Percentiles rank a stretch among this genome's conserved stretches.
Evolutionary conservation across 2,888 invertebrate genomes (phyloP).

Genomic region (Congeria kusceri): DNA sequence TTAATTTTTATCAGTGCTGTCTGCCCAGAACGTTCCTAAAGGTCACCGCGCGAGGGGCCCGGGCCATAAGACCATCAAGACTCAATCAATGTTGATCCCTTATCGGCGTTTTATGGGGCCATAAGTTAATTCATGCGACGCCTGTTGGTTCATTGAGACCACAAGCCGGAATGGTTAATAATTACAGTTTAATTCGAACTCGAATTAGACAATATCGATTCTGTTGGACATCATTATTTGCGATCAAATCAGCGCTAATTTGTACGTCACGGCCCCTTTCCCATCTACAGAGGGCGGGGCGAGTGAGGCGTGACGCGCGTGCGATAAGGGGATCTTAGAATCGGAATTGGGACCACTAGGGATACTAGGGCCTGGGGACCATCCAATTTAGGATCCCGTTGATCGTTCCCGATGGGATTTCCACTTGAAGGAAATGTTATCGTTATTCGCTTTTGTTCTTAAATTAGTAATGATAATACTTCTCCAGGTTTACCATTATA

Average conservation of each 20-base stretch:
- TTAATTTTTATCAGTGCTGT: conserved; percentile 27
- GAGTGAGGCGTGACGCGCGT: conserved; percentile 27
- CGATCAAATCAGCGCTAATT: conserved; percentile 61
- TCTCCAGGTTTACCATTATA: too few species aligned
- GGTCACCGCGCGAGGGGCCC: background rate
- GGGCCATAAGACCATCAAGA: conserved; percentile 52
- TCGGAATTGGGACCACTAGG: too few species aligned
- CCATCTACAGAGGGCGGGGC: conserved; percentile 38
- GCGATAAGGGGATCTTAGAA: background rate
- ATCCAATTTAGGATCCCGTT: too few species aligned
- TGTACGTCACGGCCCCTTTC: conserved; percentile 56
- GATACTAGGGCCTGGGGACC: too few species aligned
- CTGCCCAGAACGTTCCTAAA: background rate
- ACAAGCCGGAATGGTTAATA: conserved; percentile 40
- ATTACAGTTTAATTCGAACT: conserved; percentile 61
- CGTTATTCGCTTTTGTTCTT: too few species aligned
- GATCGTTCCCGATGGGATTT: too few species aligned
- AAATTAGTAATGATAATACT: too few species aligned
- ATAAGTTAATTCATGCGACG: conserved; percentile 1
- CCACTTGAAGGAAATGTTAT: too few species aligned
- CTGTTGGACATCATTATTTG: conserved; percentile 42
- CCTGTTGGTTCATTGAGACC: conserved; percentile 12
- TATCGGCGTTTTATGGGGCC: conserved; percentile 42
- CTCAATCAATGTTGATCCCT: conserved; percentile 54
- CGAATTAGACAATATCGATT: conserved; percentile 47